Base-by-base conservation (phyloP, 2,888 invertebrate species). In the Horisme vitalbata region DNA sequence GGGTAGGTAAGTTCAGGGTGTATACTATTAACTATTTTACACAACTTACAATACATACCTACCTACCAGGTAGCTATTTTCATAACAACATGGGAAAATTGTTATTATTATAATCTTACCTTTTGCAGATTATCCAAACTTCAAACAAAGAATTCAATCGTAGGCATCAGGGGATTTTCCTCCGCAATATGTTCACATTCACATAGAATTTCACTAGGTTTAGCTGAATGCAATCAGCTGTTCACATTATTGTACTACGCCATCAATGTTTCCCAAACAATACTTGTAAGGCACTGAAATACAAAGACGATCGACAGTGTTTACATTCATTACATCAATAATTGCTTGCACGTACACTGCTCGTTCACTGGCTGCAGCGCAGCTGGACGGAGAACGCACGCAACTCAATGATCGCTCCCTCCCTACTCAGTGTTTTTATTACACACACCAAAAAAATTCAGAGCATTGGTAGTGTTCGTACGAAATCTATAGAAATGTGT, bases 211-310 rank as follows among this genome's bases (percentile, higher is more conserved):
- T 60, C 63, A 69, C 66, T 57, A 52, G 37, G 56, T 57, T 57
- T 57, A 56, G 48, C 54, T 45, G 24, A 51, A 52, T 26, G 34
- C 57, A 67, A 80, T 76, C 83, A 83, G 82, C 81, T 85, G 81
- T 78, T 83, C 72, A 80, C 79, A 80, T 79, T 30, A 34, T 45
- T 72, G 52, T 67, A 66, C 54, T 66, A 70, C 71, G 75, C 63
- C 72, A 72, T 50, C 57, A 56, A 66, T 45, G 68, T 71, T 73
- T 69, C 70, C 66, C 70, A 73, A 74, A 70, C 75, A 70, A 68
- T 75, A 71, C 65, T 75, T 70, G 66, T 77, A 82, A 80, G 80
- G 78, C 78, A 84, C 84, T 84, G 83, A 78, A 87, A 82, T 67
- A 69, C 71, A 79, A 75, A 81, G 79, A 80, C 81, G 81, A 32